Percentiles rank a stretch among this genome's conserved stretches.
Evolutionary conservation across 2,888 invertebrate genomes (phyloP).

Genomic region (Eucera pruinosa): DNA sequence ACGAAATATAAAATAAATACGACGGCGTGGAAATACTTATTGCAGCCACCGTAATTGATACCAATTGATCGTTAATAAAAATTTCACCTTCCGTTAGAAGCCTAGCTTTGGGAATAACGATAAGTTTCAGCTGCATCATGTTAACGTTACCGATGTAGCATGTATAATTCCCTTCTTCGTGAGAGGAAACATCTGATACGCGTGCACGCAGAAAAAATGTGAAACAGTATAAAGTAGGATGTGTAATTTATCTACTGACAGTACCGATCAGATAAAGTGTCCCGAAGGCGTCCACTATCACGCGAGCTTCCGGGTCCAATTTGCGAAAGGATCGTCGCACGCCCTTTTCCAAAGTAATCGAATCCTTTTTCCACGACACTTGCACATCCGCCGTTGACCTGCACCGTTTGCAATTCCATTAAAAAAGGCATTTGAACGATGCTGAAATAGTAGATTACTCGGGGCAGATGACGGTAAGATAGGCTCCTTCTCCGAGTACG

Average conservation of each 20-base stretch:
- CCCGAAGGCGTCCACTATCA: constrained; percentile 86
- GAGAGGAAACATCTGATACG: constrained; percentile 85
- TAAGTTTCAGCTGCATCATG: constrained; percentile 85
- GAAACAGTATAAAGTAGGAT: neutral
- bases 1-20: too few relatives aligned
- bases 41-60: too few relatives aligned
- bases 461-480: constrained; percentile 86
- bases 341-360: constrained; percentile 84
- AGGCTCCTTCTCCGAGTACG: constrained; percentile 85
- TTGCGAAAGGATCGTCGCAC: constrained; percentile 74
- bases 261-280: constrained; percentile 85
- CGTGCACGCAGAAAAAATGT: neutral
- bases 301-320: constrained; percentile 83
- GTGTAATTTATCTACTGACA: neutral
- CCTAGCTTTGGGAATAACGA: constrained; percentile 85
- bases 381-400: constrained; percentile 84
- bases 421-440: neutral
- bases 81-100: constrained; percentile 85
- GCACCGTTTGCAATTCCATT: constrained; percentile 4
- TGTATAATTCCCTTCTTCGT: constrained; percentile 89
- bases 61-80: neutral
- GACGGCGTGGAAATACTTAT: too few relatives aligned
- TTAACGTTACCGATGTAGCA: constrained; percentile 88
- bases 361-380: constrained; percentile 86
- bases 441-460: constrained; percentile 81